phyloP scores from a whole-genome alignment of 1,140 invertebrate genomes.

The Drosophila mayri region DNA sequence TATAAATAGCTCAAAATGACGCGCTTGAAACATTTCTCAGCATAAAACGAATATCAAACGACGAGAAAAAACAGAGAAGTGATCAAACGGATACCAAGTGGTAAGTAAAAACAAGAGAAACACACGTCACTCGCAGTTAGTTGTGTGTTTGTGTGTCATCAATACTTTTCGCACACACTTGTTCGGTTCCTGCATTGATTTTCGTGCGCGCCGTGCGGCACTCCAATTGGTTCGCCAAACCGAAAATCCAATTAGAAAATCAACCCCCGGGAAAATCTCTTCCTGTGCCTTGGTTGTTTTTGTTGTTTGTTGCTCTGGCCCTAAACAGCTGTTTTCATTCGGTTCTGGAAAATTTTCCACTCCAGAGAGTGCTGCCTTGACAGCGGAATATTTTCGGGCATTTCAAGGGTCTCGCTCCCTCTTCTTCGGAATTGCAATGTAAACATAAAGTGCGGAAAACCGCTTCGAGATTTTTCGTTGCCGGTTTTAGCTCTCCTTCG shows the following conservation, averaged over 20 bases:
- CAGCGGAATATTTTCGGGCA: conserved; percentile 39
- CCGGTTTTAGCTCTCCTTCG: conserved; percentile 33
- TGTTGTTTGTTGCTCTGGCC: background rate
- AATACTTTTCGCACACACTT: conserved; percentile 70
- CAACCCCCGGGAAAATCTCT: conserved; percentile 27
- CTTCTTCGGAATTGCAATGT: conserved; percentile 6
- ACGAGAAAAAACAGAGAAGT: conserved; percentile 40
- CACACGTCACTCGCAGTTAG: conserved; percentile 35
- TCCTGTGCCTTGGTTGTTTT: background rate
- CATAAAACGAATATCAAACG: conserved; percentile 29
- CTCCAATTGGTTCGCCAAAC: conserved; percentile 56
- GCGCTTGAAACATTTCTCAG: conserved; percentile 78
- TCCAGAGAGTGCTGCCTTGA: background rate
- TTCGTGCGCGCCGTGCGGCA: conserved; percentile 54
- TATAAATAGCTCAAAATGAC: conserved; percentile 77
- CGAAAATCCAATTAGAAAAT: conserved; percentile 59
- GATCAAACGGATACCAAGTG: conserved; percentile 26
- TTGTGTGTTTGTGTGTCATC: conserved; percentile 25
- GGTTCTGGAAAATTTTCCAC: conserved; percentile 60
- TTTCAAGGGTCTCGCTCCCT: conserved; percentile 9
- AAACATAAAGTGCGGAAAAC: conserved; percentile 31
- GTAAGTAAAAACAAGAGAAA: conserved; percentile 31
- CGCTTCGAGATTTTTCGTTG: conserved; percentile 34
- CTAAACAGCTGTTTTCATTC: conserved; percentile 45
- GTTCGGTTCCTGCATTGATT: conserved; percentile 74